Base-by-base conservation (phyloP, 1,140 invertebrate species). In the Stegodyphus dumicola region DNA sequence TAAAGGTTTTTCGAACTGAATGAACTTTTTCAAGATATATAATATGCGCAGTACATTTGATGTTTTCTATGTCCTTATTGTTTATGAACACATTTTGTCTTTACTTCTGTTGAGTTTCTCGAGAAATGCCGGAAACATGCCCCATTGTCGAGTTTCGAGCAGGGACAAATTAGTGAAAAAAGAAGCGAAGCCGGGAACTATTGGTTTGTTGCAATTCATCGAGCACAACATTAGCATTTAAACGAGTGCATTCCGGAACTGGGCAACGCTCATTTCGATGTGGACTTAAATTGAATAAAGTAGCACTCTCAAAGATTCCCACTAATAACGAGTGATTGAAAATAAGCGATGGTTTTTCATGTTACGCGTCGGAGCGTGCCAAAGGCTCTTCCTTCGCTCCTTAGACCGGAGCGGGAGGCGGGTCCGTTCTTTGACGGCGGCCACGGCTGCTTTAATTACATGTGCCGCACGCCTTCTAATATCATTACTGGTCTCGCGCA, bases 381-480 rank as follows among this genome's bases (percentile, higher is more conserved):
- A 33, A 33, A 33, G 33, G 33, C 33, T 33, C 33, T 33, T 33
- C 33, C 33, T 17, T 9, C 65, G 65, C 65, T 67, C 65, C 65
- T 67, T 13, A 49, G 66, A 10, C 18, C 48, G 54, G 53, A 18
- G 74, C 54, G 51, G n/a, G 18, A 33, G 73, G 81, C 81, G 73
- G 73, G 0, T 7, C 81, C 51, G 3, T 76, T 85, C 73, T 77
- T 85, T 85, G 81, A 49, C 70, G 73, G 74, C 70, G 48, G 18
- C 48, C 48, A 9, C 2, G 70, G 51, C 74, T 18, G 49, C 77
- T 17, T 67, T 86, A 86, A 86, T 86, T 86, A 86, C 75, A 77
- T 75, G 77, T 54, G 70, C 69, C 85, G 69, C 75, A 79, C 71
- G 77, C 76, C 85, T 80, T 80, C 77, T 80, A 86, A 86, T 86